Evolutionary conservation across 2,113 vertebrate species (phyloP).

Genomic region (Regulus satrapa): DNA sequence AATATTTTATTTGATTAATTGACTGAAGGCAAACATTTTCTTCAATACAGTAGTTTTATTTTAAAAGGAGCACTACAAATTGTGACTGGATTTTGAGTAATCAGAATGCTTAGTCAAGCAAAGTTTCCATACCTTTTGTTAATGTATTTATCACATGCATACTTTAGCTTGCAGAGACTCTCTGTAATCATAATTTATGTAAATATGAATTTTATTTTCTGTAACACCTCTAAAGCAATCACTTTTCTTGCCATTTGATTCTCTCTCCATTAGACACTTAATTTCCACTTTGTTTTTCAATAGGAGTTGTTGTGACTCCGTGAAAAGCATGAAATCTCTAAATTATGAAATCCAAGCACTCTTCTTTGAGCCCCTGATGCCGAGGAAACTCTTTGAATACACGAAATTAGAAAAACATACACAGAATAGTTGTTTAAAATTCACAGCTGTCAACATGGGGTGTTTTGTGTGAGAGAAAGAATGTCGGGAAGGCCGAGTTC

Average conservation of each 20-base stretch:
- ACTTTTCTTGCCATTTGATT: neutral
- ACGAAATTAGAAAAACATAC: conserved; percentile 74
- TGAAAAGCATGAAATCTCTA: conserved; percentile 82
- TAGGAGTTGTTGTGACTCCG: conserved; percentile 69
- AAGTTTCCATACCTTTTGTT: neutral
- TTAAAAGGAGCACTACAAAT: neutral
- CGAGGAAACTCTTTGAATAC: conserved; percentile 72
- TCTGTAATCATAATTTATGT: neutral
- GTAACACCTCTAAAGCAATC: neutral
- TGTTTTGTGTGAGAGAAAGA: conserved; percentile 68
- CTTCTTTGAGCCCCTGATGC: conserved; percentile 12
- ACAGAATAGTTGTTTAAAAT: conserved; percentile 72
- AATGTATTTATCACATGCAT: neutral
- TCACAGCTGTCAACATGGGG: conserved; percentile 74
- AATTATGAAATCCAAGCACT: conserved; percentile 71
- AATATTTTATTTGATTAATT: conserved; percentile 58
- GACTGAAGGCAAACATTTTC: conserved; percentile 19
- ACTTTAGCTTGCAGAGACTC: neutral
- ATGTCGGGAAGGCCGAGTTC: conserved; percentile 62
- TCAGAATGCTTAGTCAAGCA: neutral
- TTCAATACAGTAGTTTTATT: neutral
- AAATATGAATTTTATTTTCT: neutral
- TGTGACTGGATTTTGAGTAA: neutral
- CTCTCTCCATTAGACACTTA: conserved; percentile 6
- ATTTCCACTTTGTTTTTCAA: conserved; percentile 73